A percentile compares a stretch with the other conserved stretches of the same genome.
Evolutionary conservation across 2,888 invertebrate genomes (phyloP).

Genomic region (Diarsia dahlii): DNA sequence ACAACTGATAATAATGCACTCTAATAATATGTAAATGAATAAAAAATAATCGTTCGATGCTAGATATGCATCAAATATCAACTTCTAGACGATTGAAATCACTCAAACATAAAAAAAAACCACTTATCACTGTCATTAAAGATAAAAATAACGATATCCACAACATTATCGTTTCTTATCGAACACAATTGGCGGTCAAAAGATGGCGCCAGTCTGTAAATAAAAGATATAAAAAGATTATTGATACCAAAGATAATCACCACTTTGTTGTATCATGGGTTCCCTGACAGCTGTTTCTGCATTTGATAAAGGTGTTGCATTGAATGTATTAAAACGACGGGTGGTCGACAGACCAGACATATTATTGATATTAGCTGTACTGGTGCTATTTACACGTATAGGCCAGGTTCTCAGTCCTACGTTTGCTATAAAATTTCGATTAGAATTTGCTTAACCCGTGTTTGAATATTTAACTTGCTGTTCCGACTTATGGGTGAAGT

Average conservation of each 20-base stretch:
- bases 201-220: conserved; percentile 80
- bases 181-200: conserved; percentile 72
- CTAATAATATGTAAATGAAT: neutral
- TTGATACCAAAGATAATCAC: conserved; percentile 59
- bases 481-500: neutral
- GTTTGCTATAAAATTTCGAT: conserved; percentile 46
- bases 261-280: conserved; percentile 43
- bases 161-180: conserved; percentile 72
- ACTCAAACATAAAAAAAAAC: conserved; percentile 12
- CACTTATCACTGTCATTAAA: conserved; percentile 65
- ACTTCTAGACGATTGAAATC: conserved; percentile 33
- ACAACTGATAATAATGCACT: neutral
- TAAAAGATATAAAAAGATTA: conserved; percentile 60
- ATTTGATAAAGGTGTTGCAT: conserved; percentile 55
- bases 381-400: conserved; percentile 44
- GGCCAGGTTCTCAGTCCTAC: conserved; percentile 32
- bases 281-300: conserved; percentile 48
- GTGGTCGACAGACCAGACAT: conserved; percentile 37
- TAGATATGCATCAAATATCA: neutral
- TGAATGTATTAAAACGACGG: conserved; percentile 43
- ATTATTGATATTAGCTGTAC: conserved; percentile 36
- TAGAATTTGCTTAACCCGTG: conserved; percentile 39
- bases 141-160: conserved; percentile 68
- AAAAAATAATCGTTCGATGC: neutral
- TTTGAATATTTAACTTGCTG: conserved; percentile 49